Conservation (phyloP, 1,140 invertebrate species). For the Papilio xuthus region DNA sequence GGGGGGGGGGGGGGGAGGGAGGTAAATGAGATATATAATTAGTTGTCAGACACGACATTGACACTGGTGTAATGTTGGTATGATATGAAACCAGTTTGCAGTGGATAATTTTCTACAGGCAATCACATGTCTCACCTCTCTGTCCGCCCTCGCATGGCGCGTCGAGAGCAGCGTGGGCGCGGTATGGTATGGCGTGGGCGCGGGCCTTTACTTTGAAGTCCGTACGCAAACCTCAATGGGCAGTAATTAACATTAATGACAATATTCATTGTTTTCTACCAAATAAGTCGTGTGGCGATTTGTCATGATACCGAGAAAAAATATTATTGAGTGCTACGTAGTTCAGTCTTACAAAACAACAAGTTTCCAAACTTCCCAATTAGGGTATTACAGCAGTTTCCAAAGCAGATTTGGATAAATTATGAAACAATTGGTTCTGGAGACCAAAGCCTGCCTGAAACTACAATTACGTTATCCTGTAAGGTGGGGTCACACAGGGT, state of each 20-base stretch:
- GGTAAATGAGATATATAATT: background rate
- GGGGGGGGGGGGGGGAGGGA: too few relatives aligned
- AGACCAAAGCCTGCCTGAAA: background rate
- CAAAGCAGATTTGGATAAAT: background rate
- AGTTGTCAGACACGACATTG: background rate
- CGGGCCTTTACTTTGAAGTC: background rate
- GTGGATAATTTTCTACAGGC: background rate
- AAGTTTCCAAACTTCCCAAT: conserved; percentile 20
- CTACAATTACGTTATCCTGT: conserved; percentile 15
- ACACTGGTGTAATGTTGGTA: background rate
- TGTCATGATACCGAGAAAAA: background rate
- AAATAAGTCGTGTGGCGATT: background rate
- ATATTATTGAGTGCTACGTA: too few relatives aligned
- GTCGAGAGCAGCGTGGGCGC: background rate
- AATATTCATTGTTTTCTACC: background rate
- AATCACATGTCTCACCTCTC: background rate
- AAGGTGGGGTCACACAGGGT: background rate
- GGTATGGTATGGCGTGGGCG: background rate
- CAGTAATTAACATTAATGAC: background rate
- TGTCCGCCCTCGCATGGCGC: background rate
- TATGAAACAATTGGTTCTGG: conserved; percentile 32
- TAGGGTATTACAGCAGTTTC: background rate
- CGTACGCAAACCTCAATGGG: background rate
- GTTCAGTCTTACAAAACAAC: too few relatives aligned
- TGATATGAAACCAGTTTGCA: background rate